Base-by-base conservation (phyloP, 2,113 vertebrate genomes). In the Pipa parva region DNA sequence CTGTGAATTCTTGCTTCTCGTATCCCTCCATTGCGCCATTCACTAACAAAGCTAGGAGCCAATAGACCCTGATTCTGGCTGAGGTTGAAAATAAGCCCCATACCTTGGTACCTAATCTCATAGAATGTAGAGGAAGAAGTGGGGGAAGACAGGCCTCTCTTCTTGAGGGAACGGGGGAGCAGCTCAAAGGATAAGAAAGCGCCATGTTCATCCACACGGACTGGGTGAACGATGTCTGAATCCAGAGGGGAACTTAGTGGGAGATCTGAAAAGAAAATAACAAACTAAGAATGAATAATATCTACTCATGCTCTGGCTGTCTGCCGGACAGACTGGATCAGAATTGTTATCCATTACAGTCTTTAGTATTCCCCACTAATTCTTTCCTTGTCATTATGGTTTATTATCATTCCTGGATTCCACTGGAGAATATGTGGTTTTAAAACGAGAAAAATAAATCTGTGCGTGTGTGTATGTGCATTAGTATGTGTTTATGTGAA, bases 171-270 rank as follows among this genome's bases (percentile, higher is more conserved):
- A 0, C 82, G 92, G 33, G 92, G 90, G 42, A 91, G 89, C 74
- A 97, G 74, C 29, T 92, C 87, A 42, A 92, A 93, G 69, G 95
- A 98, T 74, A 99, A 73, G 80, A 98, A 98, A 4, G 78, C 77
- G 46, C 97, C 97, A 1, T 77, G 76, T 57, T 90, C 90, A 2
- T 96, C 93, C 28, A 97, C 91, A 71, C 88, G 84, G 4, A 87
- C 50, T 1, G 97, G 97, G 72, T 92, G 85, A 49, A 99, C 97
- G 1, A 98, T 79, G 79, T 96, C 91, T 3, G 83, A 78, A 54
- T 71, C 50, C 61, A 79, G 0, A 4, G 50, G 4, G 10, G 54
- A 31, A 13, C n/a, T 46, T 12, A 0, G 50, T 1, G 7, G 11
- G 0, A 1, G 1, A 20, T 63, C 81, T 81, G 72, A 0, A 4